Base-by-base conservation (phyloP, 2,797 vertebrate genomes). In the Eleutherodactylus coqui region DNA sequence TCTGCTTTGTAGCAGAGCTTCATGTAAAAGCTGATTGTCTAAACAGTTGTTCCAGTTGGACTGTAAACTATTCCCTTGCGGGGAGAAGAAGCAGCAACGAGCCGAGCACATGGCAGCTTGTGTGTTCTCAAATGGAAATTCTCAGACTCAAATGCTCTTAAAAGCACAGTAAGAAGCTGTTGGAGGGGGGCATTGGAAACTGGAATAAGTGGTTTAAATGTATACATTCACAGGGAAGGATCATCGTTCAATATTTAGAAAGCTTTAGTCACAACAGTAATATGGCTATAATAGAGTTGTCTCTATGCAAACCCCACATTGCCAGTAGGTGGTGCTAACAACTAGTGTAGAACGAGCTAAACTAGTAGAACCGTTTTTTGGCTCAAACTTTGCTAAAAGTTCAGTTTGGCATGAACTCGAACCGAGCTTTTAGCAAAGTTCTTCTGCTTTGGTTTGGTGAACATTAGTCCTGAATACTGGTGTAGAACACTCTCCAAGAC, bases 11-110 rank as follows among this genome's bases (percentile, higher is more conserved):
- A 55, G 83, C 45, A 43, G 24, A 43, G 47, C 60, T 32, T 60
- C 8, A 55, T 79, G 62, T 45, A 85, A 43, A 58, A 72, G 58
- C 83, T 72, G 83, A 79, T 29, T 51, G 58, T 38, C 60, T 53
- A 79, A 73, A 79, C 84, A 72, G 75, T 79, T 79, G 64, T 62
- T 79, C 62, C 47, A 43, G n/a, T 36, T 43, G 49, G 64, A 41
- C 47, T 29, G 58, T 55, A 58, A 85, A 45, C 11, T 47, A 72
- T 79, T 80, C 77, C 77, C 64, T 45, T 73, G 49, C 27, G 29
- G 9, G 67, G 51, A 34, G 38, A 43, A 3, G 60, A 77, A 67
- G 58, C 4, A 27, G 47, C 47, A 14, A 29, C n/a, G 60, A 70
- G 38, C 43, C 27, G 27, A 13, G 51, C 62, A 72, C 24, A 79